Percentiles rank a stretch among this genome's conserved stretches.
phyloP scores from a whole-genome alignment of 2,113 vertebrate species.

The Pluvianellus socialis region DNA sequence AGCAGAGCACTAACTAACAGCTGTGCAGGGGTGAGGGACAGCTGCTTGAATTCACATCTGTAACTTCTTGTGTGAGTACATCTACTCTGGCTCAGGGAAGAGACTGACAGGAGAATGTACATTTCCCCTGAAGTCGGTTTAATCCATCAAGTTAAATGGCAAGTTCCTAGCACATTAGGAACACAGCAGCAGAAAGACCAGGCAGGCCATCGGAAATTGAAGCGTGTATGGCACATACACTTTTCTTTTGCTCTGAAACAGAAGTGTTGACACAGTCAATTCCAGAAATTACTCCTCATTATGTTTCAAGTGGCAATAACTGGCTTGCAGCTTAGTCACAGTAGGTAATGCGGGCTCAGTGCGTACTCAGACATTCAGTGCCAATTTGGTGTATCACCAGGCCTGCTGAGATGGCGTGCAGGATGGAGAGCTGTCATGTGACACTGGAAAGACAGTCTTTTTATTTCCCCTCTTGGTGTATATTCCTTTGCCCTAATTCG shows the following conservation, averaged over 20 bases:
- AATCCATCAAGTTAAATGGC: background rate
- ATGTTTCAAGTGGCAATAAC: background rate
- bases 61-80: background rate
- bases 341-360: background rate
- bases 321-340: background rate
- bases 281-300: background rate
- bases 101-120: background rate
- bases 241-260: background rate
- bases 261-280: background rate
- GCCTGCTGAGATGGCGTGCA: background rate
- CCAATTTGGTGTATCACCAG: background rate
- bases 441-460: background rate
- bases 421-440: background rate
- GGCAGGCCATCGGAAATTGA: background rate
- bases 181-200: background rate
- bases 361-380: background rate
- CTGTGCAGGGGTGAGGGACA: background rate
- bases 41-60: background rate
- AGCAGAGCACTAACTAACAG: background rate
- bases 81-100: background rate
- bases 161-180: background rate
- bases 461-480: background rate
- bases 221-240: background rate
- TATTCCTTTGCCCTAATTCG: background rate
- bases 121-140: background rate